Conservation (phyloP, 2,888 invertebrate genomes). For the Drosophila macrospina region DNA sequence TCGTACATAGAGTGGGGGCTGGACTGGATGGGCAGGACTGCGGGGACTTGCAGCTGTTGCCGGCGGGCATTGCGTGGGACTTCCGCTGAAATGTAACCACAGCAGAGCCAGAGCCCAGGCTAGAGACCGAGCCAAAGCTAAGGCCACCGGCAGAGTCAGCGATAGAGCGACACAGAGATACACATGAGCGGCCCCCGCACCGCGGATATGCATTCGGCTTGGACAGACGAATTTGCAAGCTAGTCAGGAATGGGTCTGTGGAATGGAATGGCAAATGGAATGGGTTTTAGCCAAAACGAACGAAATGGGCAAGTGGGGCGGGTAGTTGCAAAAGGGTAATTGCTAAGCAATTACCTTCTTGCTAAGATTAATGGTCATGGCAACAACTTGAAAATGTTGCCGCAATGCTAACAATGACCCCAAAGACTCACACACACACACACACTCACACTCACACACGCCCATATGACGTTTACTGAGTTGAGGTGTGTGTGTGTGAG, state of each 20-base stretch:
- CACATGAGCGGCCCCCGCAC: constrained; percentile 14
- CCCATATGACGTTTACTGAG: neutral
- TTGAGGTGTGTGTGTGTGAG: constrained; percentile 6
- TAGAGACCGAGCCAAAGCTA: no score
- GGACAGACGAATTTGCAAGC: constrained; percentile 65
- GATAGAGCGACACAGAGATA: constrained; percentile 28
- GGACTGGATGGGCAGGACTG: constrained; percentile 6
- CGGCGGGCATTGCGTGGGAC: constrained; percentile 78
- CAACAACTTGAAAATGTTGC: constrained; percentile 80
- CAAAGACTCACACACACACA: constrained; percentile 26
- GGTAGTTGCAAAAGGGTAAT: constrained; percentile 69
- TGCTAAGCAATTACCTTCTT: constrained; percentile 81
- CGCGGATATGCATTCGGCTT: constrained; percentile 38
- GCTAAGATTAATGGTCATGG: constrained; percentile 80
- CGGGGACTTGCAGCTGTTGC: constrained; percentile 73
- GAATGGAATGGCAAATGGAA: constrained; percentile 19
- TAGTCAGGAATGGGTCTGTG: constrained; percentile 32
- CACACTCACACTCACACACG: constrained; percentile 10
- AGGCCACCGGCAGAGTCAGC: constrained; percentile 39
- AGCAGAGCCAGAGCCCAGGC: constrained; percentile 52
- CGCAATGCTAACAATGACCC: constrained; percentile 75
- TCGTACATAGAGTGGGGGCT: constrained; percentile 60
- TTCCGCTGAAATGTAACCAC: constrained; percentile 80
- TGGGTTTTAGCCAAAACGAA: constrained; percentile 16
- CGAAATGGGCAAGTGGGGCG: neutral